Base-by-base conservation (phyloP, 2,888 invertebrate genomes). In the Sarcophaga subvicina region DNA sequence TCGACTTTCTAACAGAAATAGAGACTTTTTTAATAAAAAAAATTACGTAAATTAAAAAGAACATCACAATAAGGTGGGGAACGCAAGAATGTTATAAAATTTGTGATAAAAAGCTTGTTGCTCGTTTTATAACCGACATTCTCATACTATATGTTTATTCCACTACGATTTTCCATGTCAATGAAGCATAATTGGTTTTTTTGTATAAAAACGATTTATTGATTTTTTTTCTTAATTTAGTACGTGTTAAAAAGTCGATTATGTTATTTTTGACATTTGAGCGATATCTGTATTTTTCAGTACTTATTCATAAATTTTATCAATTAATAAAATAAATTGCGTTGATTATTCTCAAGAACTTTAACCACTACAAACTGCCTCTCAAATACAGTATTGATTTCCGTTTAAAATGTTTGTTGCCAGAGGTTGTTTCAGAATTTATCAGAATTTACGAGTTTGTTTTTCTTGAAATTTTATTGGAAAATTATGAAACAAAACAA, bases 1-100 rank as follows among this genome's bases (percentile, higher is more conserved):
- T 45, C 5, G 25, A n/a, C 59, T 60, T 77, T 69, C 17, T 66
- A 49, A 54, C 0, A 27, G 54, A 77, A 66, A 64, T n/a, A 45
- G 45, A 14, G 11, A 12, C 20, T 4, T 47, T 62, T 60, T 45
- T n/a, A 45, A 62, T 8, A 77, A 59, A 77, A 77, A 22, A 77
- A 67, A 69, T 77, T 77, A 77, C 77, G 77, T 77, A 77, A 77
- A 77, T 67, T 77, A 22, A 77, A 69, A 76, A 67, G 45, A 62
- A 20, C 10, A 22, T 20, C 22, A n/a, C 17, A 20, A 71, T 72
- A 72, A 60, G 20, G 20, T 37, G 70, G 70, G 70, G 59, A 60
- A 12, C 27, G 25, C 60, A 59, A 17, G 27, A 59, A n/a, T 59
- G 49, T 54, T n/a, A 71, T 59, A 20, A 71, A 25, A 37, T 3